Conservation (phyloP, 2,113 vertebrate species). For the Megalops atlanticus region DNA sequence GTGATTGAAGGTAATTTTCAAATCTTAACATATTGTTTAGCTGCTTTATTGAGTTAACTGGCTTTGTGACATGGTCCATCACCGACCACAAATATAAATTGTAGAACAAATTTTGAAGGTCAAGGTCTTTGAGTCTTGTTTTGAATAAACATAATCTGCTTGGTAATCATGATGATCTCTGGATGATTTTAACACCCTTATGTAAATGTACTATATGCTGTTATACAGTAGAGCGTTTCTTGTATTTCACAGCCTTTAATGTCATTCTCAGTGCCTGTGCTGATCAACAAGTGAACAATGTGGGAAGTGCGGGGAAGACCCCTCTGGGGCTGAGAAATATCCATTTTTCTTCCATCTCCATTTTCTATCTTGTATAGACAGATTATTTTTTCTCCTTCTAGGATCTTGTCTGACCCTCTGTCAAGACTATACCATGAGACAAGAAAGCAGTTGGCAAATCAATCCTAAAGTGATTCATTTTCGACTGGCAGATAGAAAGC, state of each 20-base stretch:
- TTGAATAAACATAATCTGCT: background rate
- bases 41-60: no score
- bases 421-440: conserved; percentile 54
- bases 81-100: background rate
- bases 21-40: no score
- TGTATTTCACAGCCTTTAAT: background rate
- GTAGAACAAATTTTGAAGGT: background rate
- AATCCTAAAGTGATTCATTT: conserved; percentile 81
- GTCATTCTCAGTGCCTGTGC: background rate
- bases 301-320: background rate
- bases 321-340: background rate
- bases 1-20: no score
- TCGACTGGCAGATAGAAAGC: conserved; percentile 71
- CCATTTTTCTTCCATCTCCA: background rate
- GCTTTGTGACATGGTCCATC: background rate
- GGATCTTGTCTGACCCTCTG: conserved; percentile 60
- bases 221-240: background rate
- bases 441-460: conserved; percentile 73
- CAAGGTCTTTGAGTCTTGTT: background rate
- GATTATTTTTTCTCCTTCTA: conserved; percentile 45
- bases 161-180: background rate
- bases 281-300: background rate
- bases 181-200: background rate
- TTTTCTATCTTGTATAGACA: conserved; percentile 15
- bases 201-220: background rate